A percentile compares a stretch with the other conserved stretches of the same genome.
Evolutionary conservation across 64 coral and sea anemone genomes (phyloP).

Genomic region (Orbicella faveolata): DNA sequence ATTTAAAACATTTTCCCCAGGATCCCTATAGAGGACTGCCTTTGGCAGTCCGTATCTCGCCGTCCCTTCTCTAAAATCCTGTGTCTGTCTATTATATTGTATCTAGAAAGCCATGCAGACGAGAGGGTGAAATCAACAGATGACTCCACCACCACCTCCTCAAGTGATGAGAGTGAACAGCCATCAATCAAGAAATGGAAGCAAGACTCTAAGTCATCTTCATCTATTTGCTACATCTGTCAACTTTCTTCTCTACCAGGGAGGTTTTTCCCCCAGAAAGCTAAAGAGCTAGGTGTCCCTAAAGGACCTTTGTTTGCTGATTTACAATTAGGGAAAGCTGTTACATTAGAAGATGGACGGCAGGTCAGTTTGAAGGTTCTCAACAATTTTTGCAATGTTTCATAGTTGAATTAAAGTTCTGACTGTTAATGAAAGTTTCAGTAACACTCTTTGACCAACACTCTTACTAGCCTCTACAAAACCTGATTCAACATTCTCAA

Average conservation of each 20-base stretch:
- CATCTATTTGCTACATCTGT: slow-evolving; percentile 77
- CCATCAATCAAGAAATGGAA: slow-evolving; percentile 51
- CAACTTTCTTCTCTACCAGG: slow-evolving; percentile 71
- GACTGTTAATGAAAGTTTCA: too few relatives aligned
- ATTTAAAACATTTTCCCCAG: too few relatives aligned
- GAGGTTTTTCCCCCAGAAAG: slow-evolving; percentile 85
- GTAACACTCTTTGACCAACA: too few relatives aligned
- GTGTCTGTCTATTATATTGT: not conserved
- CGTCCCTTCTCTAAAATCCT: too few relatives aligned
- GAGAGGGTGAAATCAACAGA: not conserved
- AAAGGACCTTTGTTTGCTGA: slow-evolving; percentile 88
- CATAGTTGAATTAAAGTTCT: too few relatives aligned
- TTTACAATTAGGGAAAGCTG: slow-evolving; percentile 52
- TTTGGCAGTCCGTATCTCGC: too few relatives aligned
- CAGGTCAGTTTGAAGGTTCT: slow-evolving; percentile 41
- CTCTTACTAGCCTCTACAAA: too few relatives aligned
- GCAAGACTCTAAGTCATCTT: not conserved
- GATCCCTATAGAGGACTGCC: too few relatives aligned
- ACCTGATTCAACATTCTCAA: too few relatives aligned
- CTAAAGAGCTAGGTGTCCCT: slow-evolving; percentile 85
- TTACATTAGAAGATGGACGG: slow-evolving; percentile 72
- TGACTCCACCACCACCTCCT: not conserved
- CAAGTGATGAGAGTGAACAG: not conserved
- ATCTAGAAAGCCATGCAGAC: not conserved
- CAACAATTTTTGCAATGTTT: not conserved